phyloP scores from a whole-genome alignment of 92 coral and sea anemone genomes.

The Plumapathes pennacea region DNA sequence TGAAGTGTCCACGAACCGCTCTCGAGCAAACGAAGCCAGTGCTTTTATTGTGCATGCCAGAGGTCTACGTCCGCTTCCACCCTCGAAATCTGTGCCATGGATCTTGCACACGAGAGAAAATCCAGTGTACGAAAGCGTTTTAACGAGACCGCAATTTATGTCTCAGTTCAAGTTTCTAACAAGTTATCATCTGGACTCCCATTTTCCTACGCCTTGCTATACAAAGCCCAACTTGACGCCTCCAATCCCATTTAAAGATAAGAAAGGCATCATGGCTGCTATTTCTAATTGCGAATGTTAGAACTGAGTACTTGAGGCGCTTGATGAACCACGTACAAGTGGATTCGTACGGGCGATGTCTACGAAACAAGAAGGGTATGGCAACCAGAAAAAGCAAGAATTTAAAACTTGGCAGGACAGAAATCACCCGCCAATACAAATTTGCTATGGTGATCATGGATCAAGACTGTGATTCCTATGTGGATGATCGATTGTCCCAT shows the following conservation, averaged over 20 bases:
- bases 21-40: constrained; percentile 5
- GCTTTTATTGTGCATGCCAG: constrained; percentile 34
- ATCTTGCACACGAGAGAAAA: constrained; percentile 27
- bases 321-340: constrained; percentile 51
- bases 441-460: constrained; percentile 52
- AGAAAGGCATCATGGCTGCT: constrained; percentile 45
- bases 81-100: constrained; percentile 15
- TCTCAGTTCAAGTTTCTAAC: constrained; percentile 18
- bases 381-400: neutral
- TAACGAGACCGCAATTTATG: constrained; percentile 4
- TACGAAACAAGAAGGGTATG: constrained; percentile 31
- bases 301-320: constrained; percentile 51
- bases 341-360: constrained; percentile 57
- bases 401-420: constrained; percentile 9
- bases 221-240: constrained; percentile 23
- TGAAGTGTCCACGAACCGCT: constrained; percentile 20
- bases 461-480: constrained; percentile 66
- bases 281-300: constrained; percentile 61
- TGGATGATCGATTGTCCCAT: constrained; percentile 50
- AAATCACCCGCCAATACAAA: constrained; percentile 41
- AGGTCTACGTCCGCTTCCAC: constrained; percentile 38
- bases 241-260: constrained; percentile 38
- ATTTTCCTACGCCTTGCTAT: constrained; percentile 25
- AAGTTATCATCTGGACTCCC: constrained; percentile 42
- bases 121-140: constrained; percentile 38